These are phyloP conservation scores for Syngnathus rostellatus DNA, from an alignment of 2,797 vertebrate species.

Conservation along the genomic window DNA sequence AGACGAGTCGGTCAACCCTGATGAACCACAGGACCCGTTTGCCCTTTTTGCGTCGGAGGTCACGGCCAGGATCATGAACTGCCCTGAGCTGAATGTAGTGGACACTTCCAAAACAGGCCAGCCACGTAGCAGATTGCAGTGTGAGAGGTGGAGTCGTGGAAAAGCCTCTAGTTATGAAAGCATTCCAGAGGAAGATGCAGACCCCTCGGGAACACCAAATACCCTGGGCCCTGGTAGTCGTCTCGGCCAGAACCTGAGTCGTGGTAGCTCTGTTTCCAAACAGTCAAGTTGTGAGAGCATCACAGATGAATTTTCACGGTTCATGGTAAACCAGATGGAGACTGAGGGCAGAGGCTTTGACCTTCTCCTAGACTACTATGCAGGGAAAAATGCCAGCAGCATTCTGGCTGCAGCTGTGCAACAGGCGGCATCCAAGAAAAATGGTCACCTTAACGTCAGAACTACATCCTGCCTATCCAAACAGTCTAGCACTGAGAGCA, in stretches of 20 bases:
- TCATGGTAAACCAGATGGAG: slow-evolving; percentile 99
- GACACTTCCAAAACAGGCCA: slow-evolving; percentile 85
- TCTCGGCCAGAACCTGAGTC: slow-evolving; percentile 83
- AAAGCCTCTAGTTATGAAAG: slow-evolving; percentile 94
- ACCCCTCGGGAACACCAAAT: slow-evolving; percentile 68
- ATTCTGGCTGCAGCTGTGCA: slow-evolving; percentile 88
- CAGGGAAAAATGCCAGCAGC: slow-evolving; percentile 89
- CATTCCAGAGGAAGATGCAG: slow-evolving; percentile 86
- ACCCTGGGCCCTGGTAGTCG: slow-evolving; percentile 74
- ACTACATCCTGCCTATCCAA: slow-evolving; percentile 84
- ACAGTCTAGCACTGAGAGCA: slow-evolving; percentile 97
- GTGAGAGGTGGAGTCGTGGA: slow-evolving; percentile 85
- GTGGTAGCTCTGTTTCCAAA: slow-evolving; percentile 94
- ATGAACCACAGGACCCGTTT: slow-evolving; percentile 83
- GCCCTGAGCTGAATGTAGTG: slow-evolving; percentile 80
- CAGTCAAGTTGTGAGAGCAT: slow-evolving; percentile 99
- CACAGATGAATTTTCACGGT: slow-evolving; percentile 95
- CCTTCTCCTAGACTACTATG: slow-evolving; percentile 92
- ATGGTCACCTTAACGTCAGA: slow-evolving; percentile 80
- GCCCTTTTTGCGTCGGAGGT: slow-evolving; percentile 87
- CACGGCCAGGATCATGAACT: slow-evolving; percentile 90
- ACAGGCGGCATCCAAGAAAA: slow-evolving; percentile 82
- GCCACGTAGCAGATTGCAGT: slow-evolving; percentile 78
- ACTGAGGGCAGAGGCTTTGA: slow-evolving; percentile 92
- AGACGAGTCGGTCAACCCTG: slow-evolving; percentile 86